Conservation (phyloP, 2,113 vertebrate species). For the Bos javanicus region DNA sequence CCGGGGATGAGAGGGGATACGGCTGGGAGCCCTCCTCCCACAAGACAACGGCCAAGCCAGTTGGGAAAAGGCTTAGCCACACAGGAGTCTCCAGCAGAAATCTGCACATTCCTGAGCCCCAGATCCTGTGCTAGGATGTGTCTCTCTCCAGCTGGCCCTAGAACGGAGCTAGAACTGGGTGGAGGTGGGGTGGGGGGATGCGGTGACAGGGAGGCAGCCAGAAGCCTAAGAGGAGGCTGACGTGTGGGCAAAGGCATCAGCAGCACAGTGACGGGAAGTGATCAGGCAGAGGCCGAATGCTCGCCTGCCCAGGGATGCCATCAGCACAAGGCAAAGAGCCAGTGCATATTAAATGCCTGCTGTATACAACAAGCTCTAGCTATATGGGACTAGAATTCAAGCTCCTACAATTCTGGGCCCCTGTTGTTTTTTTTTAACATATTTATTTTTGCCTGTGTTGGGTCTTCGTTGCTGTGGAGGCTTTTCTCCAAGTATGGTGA, state of each 20-base stretch:
- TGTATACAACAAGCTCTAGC: not conserved
- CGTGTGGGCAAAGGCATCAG: not conserved
- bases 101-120: not conserved
- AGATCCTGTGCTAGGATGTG: rapidly evolving
- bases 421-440: not conserved
- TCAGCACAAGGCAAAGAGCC: not conserved
- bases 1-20: not conserved
- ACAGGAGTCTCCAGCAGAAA: not conserved
- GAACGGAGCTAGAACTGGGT: not conserved
- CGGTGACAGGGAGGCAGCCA: not conserved
- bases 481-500: not conserved
- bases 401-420: not conserved
- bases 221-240: not conserved
- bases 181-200: not conserved
- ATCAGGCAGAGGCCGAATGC: not conserved
- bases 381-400: not conserved
- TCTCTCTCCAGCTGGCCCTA: not conserved
- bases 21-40: not conserved
- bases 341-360: not conserved
- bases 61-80: not conserved
- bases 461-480: not conserved
- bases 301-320: not conserved
- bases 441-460: not conserved
- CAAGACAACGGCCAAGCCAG: not conserved
- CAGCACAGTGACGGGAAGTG: not conserved